Evolutionary conservation across 2,113 vertebrate species (phyloP).

Genomic region (Cyphomyrus discorhynchus): DNA sequence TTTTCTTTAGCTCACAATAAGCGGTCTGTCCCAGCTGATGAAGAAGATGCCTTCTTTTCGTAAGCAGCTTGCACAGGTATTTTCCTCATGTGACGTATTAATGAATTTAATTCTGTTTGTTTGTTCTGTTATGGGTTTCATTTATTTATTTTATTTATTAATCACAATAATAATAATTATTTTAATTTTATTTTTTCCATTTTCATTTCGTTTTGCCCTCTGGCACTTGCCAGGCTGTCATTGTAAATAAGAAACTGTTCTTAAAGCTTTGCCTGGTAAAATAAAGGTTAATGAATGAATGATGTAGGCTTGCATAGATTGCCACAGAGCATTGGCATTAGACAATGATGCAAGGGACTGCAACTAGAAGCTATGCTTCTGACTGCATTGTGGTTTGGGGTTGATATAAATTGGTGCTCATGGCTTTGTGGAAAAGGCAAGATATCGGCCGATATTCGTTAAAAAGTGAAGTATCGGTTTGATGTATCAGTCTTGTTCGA

Average conservation of each 20-base stretch:
- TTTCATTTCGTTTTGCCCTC: too few species aligned
- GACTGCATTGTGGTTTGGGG: background rate
- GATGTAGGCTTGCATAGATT: background rate
- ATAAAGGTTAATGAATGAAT: too few species aligned
- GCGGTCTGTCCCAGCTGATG: slow-evolving; percentile 82
- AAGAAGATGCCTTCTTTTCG: slow-evolving; percentile 92
- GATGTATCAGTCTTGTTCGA: background rate
- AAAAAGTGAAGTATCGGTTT: background rate
- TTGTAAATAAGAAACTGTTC: too few species aligned
- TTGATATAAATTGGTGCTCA: background rate
- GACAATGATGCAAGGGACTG: background rate
- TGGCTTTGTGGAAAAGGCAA: background rate
- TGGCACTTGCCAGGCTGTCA: too few species aligned
- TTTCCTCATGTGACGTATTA: background rate
- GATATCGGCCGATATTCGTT: background rate
- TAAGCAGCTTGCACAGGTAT: slow-evolving; percentile 87
- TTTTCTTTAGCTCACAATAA: slow-evolving; percentile 69
- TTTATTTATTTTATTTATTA: too few species aligned
- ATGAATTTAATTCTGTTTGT: too few species aligned
- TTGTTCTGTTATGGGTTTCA: too few species aligned
- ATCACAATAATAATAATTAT: too few species aligned
- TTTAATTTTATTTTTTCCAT: too few species aligned
- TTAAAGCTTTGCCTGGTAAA: too few species aligned
- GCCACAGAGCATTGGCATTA: background rate
- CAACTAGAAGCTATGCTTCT: background rate